Evolutionary conservation across 1,140 invertebrate genomes (phyloP).

Genomic region (Drosophila ohnishii): DNA sequence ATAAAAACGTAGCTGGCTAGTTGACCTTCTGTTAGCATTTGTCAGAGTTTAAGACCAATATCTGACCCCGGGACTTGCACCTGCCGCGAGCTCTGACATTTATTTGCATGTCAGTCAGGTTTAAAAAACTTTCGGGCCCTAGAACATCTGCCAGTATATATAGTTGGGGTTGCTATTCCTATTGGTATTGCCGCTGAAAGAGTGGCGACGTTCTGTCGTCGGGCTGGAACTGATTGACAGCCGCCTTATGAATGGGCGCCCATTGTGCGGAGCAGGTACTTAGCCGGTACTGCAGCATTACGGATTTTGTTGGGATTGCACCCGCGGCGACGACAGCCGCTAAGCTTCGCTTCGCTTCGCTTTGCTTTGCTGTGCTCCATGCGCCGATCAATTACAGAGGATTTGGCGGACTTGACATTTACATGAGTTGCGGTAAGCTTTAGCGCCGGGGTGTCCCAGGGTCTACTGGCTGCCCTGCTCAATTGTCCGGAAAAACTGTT

Average conservation of each 20-base stretch:
- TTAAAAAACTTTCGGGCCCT: slow-evolving; percentile 53
- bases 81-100: slow-evolving; percentile 56
- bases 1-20: slow-evolving; percentile 25
- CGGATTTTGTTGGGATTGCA: slow-evolving; percentile 69
- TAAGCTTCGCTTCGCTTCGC: slow-evolving; percentile 65
- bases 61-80: slow-evolving; percentile 54
- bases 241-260: slow-evolving; percentile 72
- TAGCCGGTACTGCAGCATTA: slow-evolving; percentile 52
- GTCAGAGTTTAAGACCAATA: slow-evolving; percentile 32
- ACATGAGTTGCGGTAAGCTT: slow-evolving; percentile 78
- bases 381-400: slow-evolving; percentile 75
- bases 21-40: slow-evolving; percentile 79
- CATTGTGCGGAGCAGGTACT: slow-evolving; percentile 76
- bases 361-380: slow-evolving; percentile 34
- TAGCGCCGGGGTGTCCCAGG: slow-evolving; percentile 43
- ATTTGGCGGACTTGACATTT: slow-evolving; percentile 72
- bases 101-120: slow-evolving; percentile 72
- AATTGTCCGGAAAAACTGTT: slow-evolving; percentile 77
- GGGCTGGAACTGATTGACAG: slow-evolving; percentile 66
- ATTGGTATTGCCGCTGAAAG: background rate
- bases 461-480: slow-evolving; percentile 43
- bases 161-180: slow-evolving; percentile 35
- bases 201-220: slow-evolving; percentile 31
- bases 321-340: slow-evolving; percentile 77
- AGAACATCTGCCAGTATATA: slow-evolving; percentile 74